Percentiles rank a stretch among this genome's conserved stretches.
phyloP scores from a whole-genome alignment of 2,888 invertebrate genomes.

The Microchrysa polita region DNA sequence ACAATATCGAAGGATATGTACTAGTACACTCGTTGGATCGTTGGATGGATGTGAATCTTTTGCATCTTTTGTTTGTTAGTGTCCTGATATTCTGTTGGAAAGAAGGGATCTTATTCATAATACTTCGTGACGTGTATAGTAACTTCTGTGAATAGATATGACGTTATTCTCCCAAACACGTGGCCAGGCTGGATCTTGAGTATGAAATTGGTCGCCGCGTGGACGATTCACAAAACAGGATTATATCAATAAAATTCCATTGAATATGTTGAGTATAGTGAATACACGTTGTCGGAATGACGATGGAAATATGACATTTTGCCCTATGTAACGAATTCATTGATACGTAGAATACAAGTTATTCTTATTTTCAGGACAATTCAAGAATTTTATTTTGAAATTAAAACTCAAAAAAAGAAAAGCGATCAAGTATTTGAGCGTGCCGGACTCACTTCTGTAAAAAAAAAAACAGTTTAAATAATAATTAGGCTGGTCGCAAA shows the following conservation, averaged over 20 bases:
- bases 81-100: background rate
- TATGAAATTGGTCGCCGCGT: conserved; percentile 8
- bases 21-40: background rate
- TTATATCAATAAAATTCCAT: conserved; percentile 10
- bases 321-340: no score
- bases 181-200: conserved; percentile 7
- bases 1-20: conserved; percentile 12
- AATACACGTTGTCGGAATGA: no score
- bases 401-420: no score
- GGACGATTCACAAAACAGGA: background rate
- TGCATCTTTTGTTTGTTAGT: background rate
- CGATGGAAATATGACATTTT: no score
- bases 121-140: background rate
- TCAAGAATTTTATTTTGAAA: no score
- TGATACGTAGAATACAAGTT: no score
- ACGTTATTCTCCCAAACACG: conserved; percentile 29
- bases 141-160: conserved; percentile 25
- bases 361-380: no score
- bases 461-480: no score
- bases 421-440: no score
- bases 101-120: background rate
- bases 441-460: no score
- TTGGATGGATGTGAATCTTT: background rate
- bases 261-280: no score
- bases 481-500: no score